phyloP scores from a whole-genome alignment of 2,888 invertebrate species.

The Trichopria drosophilae region DNA sequence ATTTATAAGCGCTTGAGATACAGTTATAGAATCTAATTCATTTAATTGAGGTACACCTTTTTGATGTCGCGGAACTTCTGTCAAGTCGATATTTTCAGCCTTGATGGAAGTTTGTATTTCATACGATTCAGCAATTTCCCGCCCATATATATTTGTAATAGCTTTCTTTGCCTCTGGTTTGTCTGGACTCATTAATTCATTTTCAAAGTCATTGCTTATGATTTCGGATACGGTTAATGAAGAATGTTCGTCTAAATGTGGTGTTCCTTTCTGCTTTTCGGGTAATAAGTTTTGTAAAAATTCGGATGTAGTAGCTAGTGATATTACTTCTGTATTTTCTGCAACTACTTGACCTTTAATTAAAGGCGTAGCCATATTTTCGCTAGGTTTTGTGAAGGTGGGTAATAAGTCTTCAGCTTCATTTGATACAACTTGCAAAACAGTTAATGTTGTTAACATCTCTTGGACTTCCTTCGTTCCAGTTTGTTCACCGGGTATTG shows the following conservation, averaged over 20 bases:
- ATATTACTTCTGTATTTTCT: constrained; percentile 48
- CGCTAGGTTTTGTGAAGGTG: constrained; percentile 42
- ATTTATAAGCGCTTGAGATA: constrained; percentile 32
- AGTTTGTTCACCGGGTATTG: constrained; percentile 43
- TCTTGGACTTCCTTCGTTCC: constrained; percentile 44
- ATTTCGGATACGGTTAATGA: constrained; percentile 36
- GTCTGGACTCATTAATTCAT: constrained; percentile 31
- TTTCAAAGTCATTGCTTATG: constrained; percentile 38
- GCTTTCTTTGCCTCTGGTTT: constrained; percentile 54
- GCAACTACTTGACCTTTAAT: constrained; percentile 51
- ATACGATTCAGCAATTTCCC: constrained; percentile 46
- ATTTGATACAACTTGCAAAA: constrained; percentile 46
- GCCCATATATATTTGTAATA: constrained; percentile 45
- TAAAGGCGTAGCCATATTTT: constrained; percentile 44
- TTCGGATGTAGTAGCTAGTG: constrained; percentile 42
- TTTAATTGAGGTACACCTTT: constrained; percentile 42
- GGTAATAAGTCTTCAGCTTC: constrained; percentile 42
- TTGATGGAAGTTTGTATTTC: constrained; percentile 43
- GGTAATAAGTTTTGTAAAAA: constrained; percentile 37
- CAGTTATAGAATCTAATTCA: constrained; percentile 42
- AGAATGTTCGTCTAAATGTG: constrained; percentile 17
- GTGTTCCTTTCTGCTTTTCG: constrained; percentile 32
- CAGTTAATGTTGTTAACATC: constrained; percentile 41
- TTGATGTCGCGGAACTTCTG: constrained; percentile 37
- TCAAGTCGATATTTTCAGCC: constrained; percentile 41